Evolutionary conservation across 2,797 vertebrate genomes (phyloP), one percentile per base, ranked within the genome.

Genomic region (Petrocephalus schoutedeni): DNA sequence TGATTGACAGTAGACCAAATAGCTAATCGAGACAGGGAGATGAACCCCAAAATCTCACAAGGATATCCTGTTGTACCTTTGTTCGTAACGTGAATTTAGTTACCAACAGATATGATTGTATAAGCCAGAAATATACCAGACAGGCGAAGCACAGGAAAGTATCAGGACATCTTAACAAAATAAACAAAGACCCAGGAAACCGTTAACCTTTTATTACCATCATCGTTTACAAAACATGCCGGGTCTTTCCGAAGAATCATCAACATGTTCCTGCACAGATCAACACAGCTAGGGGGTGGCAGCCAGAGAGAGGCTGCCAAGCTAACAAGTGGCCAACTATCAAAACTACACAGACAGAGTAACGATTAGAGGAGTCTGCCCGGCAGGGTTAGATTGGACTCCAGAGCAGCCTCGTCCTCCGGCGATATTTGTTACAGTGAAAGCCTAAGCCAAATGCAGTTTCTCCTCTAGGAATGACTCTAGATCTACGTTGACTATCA

Each of bases 271-370:
- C 32, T 93, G 93, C 92, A 94, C 92, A 94, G 89, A 92, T 77
- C 36, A 77, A n/a, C 14, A 77, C 36, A 77, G 32, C 71, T 45
- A 77, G 32, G 16, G 32, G 32, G 16, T 16, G 5, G 71, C 71
- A 19, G 71, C 6, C 1, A 74, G 16, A 67, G 57, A 93, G 94
- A 94, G 92, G 95, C 90, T 91, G 94, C 91, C 95, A 97, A 93
- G 96, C 90, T 94, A 94, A 95, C 95, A 94, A 96, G 91, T 95
- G 92, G 96, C 92, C 92, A 93, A 91, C 90, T 93, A 90, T 41
- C 85, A 56, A 89, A 61, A 54, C 87, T 86, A 94, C 87, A 91
- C 86, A 91, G 88, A 88, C 87, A 89, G 85, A 59, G 88, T 82
- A 53, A 87, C 89, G 88, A 58, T 14, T 21, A 89, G 89, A 87